Evolutionary conservation across 1,140 invertebrate species (phyloP).

Genomic region (Coenobita brevimanus): DNA sequence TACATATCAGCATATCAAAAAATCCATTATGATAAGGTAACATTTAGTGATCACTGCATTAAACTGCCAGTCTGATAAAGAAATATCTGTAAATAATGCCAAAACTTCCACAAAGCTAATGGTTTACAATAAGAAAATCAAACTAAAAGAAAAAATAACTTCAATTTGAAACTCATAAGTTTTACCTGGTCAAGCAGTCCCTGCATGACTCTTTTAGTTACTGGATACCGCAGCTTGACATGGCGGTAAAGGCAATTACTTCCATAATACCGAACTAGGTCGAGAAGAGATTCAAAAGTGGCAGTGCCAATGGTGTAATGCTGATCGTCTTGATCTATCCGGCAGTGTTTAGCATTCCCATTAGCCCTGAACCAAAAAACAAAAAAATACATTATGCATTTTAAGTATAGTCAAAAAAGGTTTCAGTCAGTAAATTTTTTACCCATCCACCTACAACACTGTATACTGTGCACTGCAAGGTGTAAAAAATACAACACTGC

Average conservation of each 20-base stretch:
- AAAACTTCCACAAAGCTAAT: too few relatives aligned
- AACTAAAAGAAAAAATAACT: too few relatives aligned
- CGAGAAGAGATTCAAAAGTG: conserved; percentile 95
- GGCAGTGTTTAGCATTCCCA: conserved; percentile 95
- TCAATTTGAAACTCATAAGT: too few relatives aligned
- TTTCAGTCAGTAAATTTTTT: background rate
- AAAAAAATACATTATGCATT: background rate
- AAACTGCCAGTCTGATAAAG: too few relatives aligned
- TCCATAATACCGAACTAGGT: conserved; percentile 93
- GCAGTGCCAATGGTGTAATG: conserved; percentile 91
- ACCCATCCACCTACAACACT: too few relatives aligned
- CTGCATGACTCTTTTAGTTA: conserved; percentile 79
- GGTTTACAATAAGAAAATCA: background rate
- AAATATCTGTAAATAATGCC: too few relatives aligned
- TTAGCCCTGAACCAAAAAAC: conserved; percentile 80
- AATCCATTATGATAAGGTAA: too few relatives aligned
- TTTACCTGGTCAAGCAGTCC: too few relatives aligned
- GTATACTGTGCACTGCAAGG: too few relatives aligned
- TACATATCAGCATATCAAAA: too few relatives aligned
- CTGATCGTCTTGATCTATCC: conserved; percentile 90
- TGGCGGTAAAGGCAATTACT: conserved; percentile 91
- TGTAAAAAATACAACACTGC: too few relatives aligned
- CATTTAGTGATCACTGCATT: too few relatives aligned
- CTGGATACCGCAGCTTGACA: conserved; percentile 88
- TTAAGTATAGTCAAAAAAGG: background rate